A percentile compares a stretch with the other conserved stretches of the same genome.
Conservation (phyloP, 2,113 vertebrate species). For the Hystrix cristata region DNA sequence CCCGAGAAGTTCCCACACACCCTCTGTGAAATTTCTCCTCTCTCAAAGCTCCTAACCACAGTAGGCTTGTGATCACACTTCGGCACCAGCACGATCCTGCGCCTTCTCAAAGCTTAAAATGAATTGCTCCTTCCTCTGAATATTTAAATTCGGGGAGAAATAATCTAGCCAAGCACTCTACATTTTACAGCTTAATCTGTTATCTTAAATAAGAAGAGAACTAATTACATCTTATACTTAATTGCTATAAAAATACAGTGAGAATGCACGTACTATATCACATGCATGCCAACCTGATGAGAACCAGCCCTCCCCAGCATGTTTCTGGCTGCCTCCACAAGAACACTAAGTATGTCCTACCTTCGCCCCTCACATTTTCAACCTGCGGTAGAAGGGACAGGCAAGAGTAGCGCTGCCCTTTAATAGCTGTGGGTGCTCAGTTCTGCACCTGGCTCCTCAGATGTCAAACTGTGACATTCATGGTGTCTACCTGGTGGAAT, state of each 20-base stretch:
- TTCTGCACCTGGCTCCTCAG: not conserved
- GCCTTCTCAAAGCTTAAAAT: not conserved
- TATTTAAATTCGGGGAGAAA: constrained; percentile 46
- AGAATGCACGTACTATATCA: not conserved
- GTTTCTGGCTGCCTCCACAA: not conserved
- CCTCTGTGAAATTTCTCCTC: not conserved
- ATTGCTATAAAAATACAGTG: constrained; percentile 40
- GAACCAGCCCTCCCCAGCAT: not conserved
- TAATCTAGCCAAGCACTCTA: not conserved
- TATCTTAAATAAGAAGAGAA: constrained; percentile 31
- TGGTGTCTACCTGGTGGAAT: not conserved
- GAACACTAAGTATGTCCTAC: not conserved
- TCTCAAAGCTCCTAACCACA: constrained; percentile 17
- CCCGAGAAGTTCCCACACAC: not conserved
- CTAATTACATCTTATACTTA: constrained; percentile 6
- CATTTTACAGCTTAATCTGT: constrained; percentile 17
- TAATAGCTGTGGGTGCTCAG: not conserved
- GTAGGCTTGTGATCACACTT: not conserved
- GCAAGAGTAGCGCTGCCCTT: not conserved
- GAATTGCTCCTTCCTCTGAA: not conserved
- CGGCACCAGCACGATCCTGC: not conserved
- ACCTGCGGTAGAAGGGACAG: not conserved
- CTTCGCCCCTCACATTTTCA: not conserved
- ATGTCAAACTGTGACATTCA: not conserved
- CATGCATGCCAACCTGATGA: not conserved